Evolutionary conservation across 2,113 vertebrate species (phyloP).

Genomic region (Tenrec ecaudatus): DNA sequence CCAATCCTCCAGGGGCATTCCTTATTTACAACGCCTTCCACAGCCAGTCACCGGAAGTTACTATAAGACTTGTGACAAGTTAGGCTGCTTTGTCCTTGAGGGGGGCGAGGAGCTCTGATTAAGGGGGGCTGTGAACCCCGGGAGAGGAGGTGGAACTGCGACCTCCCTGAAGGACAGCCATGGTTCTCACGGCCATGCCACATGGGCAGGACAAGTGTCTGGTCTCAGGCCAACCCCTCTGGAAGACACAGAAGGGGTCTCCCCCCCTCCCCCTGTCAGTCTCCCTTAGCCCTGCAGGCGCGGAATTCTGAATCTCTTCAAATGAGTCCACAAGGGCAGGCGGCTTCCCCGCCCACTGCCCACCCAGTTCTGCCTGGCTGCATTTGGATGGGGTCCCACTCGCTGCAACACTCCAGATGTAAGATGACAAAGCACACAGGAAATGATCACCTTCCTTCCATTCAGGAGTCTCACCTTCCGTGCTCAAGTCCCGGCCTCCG

Average conservation of each 20-base stretch:
- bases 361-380: not conserved
- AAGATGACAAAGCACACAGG: not conserved
- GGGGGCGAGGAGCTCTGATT: not conserved
- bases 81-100: not conserved
- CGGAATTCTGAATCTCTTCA: not conserved
- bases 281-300: not conserved
- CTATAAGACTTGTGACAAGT: slow-evolving; percentile 39
- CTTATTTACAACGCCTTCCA: not conserved
- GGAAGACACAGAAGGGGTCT: not conserved
- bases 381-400: not conserved
- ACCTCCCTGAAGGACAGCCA: fast-evolving
- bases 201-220: not conserved
- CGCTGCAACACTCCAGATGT: not conserved
- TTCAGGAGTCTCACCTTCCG: not conserved
- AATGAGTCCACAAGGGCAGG: not conserved
- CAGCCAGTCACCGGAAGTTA: slow-evolving; percentile 62
- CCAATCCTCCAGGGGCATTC: slow-evolving; percentile 59
- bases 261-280: not conserved
- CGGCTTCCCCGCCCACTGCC: not conserved
- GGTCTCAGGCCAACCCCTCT: not conserved
- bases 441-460: not conserved
- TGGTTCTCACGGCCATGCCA: too few relatives aligned
- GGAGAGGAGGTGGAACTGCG: not conserved
- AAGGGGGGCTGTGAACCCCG: not conserved
- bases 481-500: not conserved